Base-by-base conservation (phyloP, 2,888 invertebrate genomes). In the Lasioglossum morio region DNA sequence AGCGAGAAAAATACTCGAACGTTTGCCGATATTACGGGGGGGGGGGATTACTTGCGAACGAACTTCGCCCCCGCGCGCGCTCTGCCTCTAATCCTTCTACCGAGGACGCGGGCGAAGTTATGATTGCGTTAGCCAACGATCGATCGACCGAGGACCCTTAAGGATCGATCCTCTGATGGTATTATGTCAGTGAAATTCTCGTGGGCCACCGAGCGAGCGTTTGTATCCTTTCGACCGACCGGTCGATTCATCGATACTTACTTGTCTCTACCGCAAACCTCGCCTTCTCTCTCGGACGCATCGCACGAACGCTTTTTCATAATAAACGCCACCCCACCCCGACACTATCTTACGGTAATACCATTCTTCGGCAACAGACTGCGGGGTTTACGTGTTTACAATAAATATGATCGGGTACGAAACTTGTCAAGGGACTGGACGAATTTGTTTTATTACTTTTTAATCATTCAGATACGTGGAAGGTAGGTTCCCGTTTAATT, bases 1-100 rank as follows among this genome's bases (percentile, higher is more conserved):
- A 72, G 63, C 5, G 77, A 79, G 80, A 80, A 88, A 88, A 88
- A 80, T 84, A 84, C 81, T 72, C 82, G 84, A 79, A 76, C 82
- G 88, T 88, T 90, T 81, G 82, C 82, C 82, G 82, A 82, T 89
- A 86, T 85, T 86, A 86, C 81, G 72, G 77, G 34, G 75, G 78
- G 34, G 75, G 34, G 3, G 87, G 84, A 89, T 90, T 90, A 90
- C 86, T 84, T 82, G 86, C 57, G 60, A 77, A 73, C 79, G 85
- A 69, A 83, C 79, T 69, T 70, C 74, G 60, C 60, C 73, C n/a
- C 40, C 10, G 10, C 46, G 4, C 43, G 4, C 23, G 63, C 81
- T 23, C 46, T 16, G 72, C 63, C 82, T 74, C 73, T 90, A 90
- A 90, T 88, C 83, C 88, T 72, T 79, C 73, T 53, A 72, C 60